A percentile compares a stretch with the other conserved stretches of the same genome.
Conservation (phyloP, 2,113 vertebrate genomes). For the Stercorarius parasiticus region DNA sequence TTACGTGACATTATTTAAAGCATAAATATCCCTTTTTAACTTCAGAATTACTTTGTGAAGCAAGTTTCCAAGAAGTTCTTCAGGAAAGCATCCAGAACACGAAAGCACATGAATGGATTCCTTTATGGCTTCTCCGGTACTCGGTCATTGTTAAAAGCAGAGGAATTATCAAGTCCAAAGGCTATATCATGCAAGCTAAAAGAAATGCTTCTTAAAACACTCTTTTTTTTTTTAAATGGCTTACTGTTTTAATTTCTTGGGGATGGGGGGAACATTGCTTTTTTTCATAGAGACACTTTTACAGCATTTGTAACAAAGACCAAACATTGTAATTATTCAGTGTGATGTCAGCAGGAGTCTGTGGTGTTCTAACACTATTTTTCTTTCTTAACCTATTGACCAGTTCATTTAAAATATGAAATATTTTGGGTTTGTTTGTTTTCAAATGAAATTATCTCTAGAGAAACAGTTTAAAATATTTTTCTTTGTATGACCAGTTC, state of each 20-base stretch:
- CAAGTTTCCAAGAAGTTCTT: constrained; percentile 89
- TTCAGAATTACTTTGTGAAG: constrained; percentile 91
- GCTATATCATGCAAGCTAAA: constrained; percentile 92
- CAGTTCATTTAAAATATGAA: constrained; percentile 39
- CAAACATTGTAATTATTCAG: constrained; percentile 35
- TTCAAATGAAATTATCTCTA: constrained; percentile 61
- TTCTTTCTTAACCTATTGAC: constrained; percentile 49
- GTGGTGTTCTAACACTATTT: constrained; percentile 23
- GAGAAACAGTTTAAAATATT: constrained; percentile 69
- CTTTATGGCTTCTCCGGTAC: constrained; percentile 94
- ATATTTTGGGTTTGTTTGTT: constrained; percentile 46
- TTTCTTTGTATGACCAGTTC: constrained; percentile 73
- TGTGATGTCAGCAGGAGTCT: constrained; percentile 2
- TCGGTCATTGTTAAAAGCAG: constrained; percentile 96
- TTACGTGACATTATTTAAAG: constrained; percentile 21
- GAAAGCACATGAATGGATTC: constrained; percentile 82
- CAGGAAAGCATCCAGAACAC: constrained; percentile 81
- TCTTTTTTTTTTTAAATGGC: not conserved
- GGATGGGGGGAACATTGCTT: not conserved
- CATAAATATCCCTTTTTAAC: constrained; percentile 47
- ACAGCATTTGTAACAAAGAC: constrained; percentile 49
- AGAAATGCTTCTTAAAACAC: constrained; percentile 74
- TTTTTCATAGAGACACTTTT: constrained; percentile 20
- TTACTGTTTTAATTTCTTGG: constrained; percentile 25
- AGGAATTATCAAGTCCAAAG: constrained; percentile 98